Evolutionary conservation across 2,113 vertebrate species (phyloP), one percentile per base, ranked within the genome.

Genomic region (Crotophaga sulcirostris): DNA sequence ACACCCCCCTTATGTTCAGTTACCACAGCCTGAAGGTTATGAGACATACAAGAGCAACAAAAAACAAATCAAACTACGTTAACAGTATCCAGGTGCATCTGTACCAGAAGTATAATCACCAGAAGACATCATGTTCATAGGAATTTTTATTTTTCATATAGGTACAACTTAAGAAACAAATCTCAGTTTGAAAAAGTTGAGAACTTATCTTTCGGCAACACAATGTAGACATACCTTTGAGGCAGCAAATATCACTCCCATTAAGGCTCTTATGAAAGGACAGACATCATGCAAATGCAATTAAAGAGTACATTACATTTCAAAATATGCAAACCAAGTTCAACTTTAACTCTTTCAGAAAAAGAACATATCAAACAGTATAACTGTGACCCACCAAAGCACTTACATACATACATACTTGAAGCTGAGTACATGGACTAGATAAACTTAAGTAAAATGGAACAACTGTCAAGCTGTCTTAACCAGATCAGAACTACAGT

Each of bases 131-230:
- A 47, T 21, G 26, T 89, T 94, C 10, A 5, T 92, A 92, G 51
- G 62, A 59, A 81, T 55, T 88, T 96, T 97, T 93, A 95, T 96
- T 87, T 77, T 91, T 51, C 13, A 69, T 40, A 6, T 83, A 94
- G 69, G 40, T 94, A 80, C 94, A 95, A 73, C 55, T 92, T 95
- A 72, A 68, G 80, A 96, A 96, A 90, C 26, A 9, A 95, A 88
- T 70, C 38, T 85, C 59, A 25, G 52, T 38, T 45, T 77, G 44
- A 87, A 94, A 92, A 94, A 87, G 42, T 84, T 90, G 34, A 26
- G 20, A 90, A 88, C 56, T 92, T 81, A 74, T 55, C 58, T 70
- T 87, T 58, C 33, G 93, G 76, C 62, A 79, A n/a, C 79, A 93
- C 85, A 7, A 94, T 8, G 40, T 16, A 9, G 13, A 93, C 59